Base-by-base conservation (phyloP, 2,797 vertebrate species). In the Bovichtus diacanthus region DNA sequence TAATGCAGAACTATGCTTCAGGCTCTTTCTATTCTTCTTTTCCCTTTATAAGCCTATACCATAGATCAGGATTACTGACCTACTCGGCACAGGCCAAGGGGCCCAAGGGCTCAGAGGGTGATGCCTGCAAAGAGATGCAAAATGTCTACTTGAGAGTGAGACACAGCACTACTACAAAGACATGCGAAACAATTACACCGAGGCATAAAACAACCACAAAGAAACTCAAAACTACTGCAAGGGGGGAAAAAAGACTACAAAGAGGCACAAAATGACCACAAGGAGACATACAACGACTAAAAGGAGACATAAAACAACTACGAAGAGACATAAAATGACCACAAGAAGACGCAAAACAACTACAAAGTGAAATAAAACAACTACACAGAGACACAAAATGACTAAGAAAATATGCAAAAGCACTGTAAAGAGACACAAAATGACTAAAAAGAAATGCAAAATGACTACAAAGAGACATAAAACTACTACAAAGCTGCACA, bases 21-120 rank as follows among this genome's bases (percentile, higher is more conserved):
- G 60, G 23, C 15, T 44, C 15, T 67, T 62, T 79, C 9, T 53
- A 19, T 58, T 69, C 34, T 68, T 19, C 13, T 54, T 41, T 58
- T 81, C 18, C 6, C 59, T 56, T 15, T 31, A 50, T 50, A 63
- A 43, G 12, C 55, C 25, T 53, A 6, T 55, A 77, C 5, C 9
- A 21, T 16, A 9, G 15, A 23, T 36, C n/a, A n/a, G 18, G 12
- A 55, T 72, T 36, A 62, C 31, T 43, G 8, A 58, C 2, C 13
- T 12, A 62, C 10, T 39, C 29, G 41, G 38, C 31, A 66, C 8
- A 74, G 36, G 7, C 12, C 12, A 46, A 43, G 31, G 9, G 25
- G 9, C 2, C 9, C 5, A 25, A 29, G 7, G 25, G 49, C 58
- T 65, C 12, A 36, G 27, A 21, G 23, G 38, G 5, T 6, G 2